Percentiles rank a stretch among this genome's conserved stretches.
Evolutionary conservation across 2,888 invertebrate species (phyloP).

Genomic region (Nomada lathburiana): DNA sequence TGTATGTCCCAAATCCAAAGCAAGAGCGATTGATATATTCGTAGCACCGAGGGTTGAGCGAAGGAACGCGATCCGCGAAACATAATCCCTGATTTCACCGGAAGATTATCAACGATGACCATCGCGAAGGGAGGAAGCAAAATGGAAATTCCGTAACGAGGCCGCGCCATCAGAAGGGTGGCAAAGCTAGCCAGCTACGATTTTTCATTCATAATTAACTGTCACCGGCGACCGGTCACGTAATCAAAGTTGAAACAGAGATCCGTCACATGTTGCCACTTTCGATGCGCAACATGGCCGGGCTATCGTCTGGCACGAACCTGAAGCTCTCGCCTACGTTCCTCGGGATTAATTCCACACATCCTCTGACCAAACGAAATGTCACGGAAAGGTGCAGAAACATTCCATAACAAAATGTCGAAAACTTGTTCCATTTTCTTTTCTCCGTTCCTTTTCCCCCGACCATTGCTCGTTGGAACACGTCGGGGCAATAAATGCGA

Average conservation of each 20-base stretch:
- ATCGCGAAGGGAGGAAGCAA: slow-evolving; percentile 20
- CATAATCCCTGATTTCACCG: slow-evolving; percentile 57
- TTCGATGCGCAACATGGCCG: slow-evolving; percentile 6
- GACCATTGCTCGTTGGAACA: slow-evolving; percentile 7
- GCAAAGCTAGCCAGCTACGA: slow-evolving; percentile 26
- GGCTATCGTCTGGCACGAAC: background rate
- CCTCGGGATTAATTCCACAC: background rate
- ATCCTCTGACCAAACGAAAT: background rate
- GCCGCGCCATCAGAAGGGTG: slow-evolving; percentile 25
- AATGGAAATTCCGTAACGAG: slow-evolving; percentile 40
- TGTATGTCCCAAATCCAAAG: too few relatives aligned
- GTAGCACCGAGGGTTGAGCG: slow-evolving; percentile 40
- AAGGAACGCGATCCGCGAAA: slow-evolving; percentile 45
- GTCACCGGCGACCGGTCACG: slow-evolving; percentile 53
- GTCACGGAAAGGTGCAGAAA: background rate
- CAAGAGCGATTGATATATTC: slow-evolving; percentile 6
- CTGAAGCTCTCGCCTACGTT: background rate
- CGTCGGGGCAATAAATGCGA: slow-evolving; percentile 60
- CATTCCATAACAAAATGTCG: too few relatives aligned
- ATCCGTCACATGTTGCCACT: slow-evolving; percentile 37
- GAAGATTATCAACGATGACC: slow-evolving; percentile 56
- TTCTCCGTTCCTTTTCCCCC: background rate
- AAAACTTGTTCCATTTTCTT: too few relatives aligned
- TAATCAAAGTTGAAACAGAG: slow-evolving; percentile 42
- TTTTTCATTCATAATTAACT: slow-evolving; percentile 73